A percentile compares a stretch with the other conserved stretches of the same genome.
Evolutionary conservation across 2,797 vertebrate genomes (phyloP).

Genomic region (Schizothorax lantsangensis): DNA sequence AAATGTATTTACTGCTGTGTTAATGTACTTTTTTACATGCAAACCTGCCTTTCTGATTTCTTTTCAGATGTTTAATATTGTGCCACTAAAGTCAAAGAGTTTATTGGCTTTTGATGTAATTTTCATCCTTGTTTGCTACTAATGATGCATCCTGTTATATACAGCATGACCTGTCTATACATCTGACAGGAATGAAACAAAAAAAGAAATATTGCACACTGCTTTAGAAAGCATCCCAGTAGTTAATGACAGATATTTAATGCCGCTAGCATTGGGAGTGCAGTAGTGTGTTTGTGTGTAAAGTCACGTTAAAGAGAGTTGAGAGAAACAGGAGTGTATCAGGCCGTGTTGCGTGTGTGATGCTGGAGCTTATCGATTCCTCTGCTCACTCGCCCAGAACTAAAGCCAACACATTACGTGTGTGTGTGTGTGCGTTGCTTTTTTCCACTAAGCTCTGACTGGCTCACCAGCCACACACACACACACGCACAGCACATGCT

Average conservation of each 20-base stretch:
- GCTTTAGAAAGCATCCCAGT: conserved; percentile 8
- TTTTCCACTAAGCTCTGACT: conserved; percentile 64
- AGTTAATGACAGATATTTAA: conserved; percentile 40
- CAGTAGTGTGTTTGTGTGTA: conserved; percentile 19
- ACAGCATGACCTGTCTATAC: conserved; percentile 16
- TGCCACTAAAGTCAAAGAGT: conserved; percentile 8
- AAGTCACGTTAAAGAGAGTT: conserved; percentile 47
- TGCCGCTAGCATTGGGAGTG: conserved; percentile 23
- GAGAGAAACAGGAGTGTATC: conserved; percentile 44
- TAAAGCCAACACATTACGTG: conserved; percentile 79
- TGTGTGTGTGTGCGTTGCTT: conserved; percentile 55
- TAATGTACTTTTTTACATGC: background rate
- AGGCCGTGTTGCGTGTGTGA: conserved; percentile 44
- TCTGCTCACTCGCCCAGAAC: conserved; percentile 80
- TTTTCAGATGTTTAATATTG: background rate
- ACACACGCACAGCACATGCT: conserved; percentile 43
- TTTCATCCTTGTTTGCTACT: conserved; percentile 36
- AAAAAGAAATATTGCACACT: background rate
- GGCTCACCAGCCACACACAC: conserved; percentile 48
- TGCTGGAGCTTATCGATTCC: conserved; percentile 72
- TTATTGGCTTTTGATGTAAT: conserved; percentile 61
- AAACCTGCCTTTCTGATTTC: conserved; percentile 34
- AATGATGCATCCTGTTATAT: conserved; percentile 9
- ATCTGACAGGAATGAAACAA: background rate
- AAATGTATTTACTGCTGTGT: conserved; percentile 13